Conservation (phyloP, 2,113 vertebrate genomes). For the Anarhynchus alexandrinus region DNA sequence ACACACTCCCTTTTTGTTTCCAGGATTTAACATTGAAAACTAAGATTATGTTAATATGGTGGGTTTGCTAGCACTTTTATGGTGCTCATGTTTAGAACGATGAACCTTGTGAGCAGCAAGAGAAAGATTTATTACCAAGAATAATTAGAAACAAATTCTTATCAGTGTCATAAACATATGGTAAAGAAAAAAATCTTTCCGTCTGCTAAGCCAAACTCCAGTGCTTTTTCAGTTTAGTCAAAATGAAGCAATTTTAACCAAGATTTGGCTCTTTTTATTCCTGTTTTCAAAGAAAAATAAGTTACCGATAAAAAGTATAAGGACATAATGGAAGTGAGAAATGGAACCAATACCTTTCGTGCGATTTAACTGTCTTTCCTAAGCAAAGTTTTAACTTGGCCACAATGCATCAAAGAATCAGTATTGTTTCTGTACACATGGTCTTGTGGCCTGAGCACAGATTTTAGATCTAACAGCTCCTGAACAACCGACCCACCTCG, state of each 20-base stretch:
- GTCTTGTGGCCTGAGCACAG: background rate
- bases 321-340: background rate
- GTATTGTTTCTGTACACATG: background rate
- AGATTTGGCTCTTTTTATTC: background rate
- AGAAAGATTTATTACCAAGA: background rate
- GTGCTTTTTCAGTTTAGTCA: background rate
- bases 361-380: background rate
- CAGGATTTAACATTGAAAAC: conserved; percentile 6
- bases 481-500: background rate
- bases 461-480: background rate
- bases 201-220: background rate
- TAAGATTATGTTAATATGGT: background rate
- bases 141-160: conserved; percentile 41
- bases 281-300: background rate
- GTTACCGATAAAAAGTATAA: background rate
- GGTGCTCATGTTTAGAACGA: background rate
- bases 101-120: background rate
- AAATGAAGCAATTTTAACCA: conserved; percentile 1
- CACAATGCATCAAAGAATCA: background rate
- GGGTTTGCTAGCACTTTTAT: background rate
- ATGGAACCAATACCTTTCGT: background rate
- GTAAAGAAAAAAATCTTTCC: background rate
- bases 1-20: conserved; percentile 3
- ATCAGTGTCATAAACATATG: background rate
- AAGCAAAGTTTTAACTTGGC: background rate